Evolutionary conservation across 2,888 invertebrate genomes (phyloP).

Genomic region (Drosophila falleni): DNA sequence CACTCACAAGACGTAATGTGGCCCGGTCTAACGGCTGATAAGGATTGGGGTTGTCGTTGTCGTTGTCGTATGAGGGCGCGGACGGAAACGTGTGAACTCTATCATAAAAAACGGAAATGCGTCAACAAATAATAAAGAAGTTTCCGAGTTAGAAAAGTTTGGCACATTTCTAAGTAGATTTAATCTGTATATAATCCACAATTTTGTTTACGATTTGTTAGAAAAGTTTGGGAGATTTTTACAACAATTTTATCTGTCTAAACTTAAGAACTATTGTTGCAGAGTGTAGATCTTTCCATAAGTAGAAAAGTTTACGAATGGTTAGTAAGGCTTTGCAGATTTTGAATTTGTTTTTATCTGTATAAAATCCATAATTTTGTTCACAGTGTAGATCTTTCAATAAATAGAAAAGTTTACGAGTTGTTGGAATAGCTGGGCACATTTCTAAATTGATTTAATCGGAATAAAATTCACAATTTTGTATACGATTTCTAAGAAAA

Average conservation of each 20-base stretch:
- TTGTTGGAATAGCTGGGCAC: too few relatives aligned
- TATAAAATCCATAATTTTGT: constrained; percentile 13
- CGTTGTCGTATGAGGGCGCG: constrained; percentile 5
- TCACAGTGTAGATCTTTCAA: constrained; percentile 39
- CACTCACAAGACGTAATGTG: constrained; percentile 47
- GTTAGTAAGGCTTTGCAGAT: background rate
- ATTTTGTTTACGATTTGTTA: constrained; percentile 9
- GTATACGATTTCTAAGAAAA: too few relatives aligned
- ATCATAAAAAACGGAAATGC: constrained; percentile 47
- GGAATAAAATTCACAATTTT: too few relatives aligned
- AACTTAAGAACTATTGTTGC: constrained; percentile 16
- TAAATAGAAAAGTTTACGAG: too few relatives aligned
- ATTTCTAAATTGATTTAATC: too few relatives aligned
- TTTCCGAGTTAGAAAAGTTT: background rate
- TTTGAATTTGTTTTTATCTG: constrained; percentile 13
- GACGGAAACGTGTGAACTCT: constrained; percentile 38
- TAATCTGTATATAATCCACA: background rate
- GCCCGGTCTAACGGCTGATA: constrained; percentile 32
- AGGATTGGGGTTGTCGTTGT: constrained; percentile 31
- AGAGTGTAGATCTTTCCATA: constrained; percentile 49
- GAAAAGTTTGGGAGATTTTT: constrained; percentile 9
- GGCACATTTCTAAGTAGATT: constrained; percentile 16
- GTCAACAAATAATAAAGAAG: constrained; percentile 27
- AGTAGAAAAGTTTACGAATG: background rate
- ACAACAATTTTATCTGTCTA: constrained; percentile 1